These are phyloP conservation scores for Clinocottus analis DNA, from an alignment of 2,113 vertebrate genomes.

Conservation along the genomic window DNA sequence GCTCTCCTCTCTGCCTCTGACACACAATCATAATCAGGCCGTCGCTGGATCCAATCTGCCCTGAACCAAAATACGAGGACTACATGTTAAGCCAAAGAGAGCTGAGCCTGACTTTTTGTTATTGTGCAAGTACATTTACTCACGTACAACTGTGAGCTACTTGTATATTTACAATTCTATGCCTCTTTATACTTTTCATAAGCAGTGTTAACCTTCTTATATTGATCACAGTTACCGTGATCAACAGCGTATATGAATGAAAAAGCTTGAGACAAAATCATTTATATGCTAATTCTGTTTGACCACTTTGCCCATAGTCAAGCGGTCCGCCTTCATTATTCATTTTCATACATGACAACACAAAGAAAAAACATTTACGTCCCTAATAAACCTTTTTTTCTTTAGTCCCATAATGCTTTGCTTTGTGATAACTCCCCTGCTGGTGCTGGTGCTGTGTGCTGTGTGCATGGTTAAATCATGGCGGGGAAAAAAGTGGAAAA, in stretches of 20 bases:
- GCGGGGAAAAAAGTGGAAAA: too few relatives aligned
- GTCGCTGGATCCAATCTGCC: constrained; percentile 5
- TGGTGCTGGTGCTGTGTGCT: too few relatives aligned
- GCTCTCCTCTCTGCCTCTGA: constrained; percentile 14
- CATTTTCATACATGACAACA: background rate
- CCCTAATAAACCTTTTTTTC: background rate
- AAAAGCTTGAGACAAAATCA: background rate
- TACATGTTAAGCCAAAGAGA: background rate
- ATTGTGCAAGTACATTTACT: background rate
- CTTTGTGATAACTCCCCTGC: too few relatives aligned
- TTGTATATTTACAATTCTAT: background rate
- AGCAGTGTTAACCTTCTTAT: background rate
- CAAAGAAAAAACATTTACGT: background rate
- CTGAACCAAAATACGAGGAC: background rate
- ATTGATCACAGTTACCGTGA: background rate
- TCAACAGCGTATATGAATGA: background rate
- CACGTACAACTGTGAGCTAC: background rate
- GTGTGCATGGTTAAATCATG: too few relatives aligned
- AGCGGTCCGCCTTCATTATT: background rate
- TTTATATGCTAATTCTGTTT: background rate
- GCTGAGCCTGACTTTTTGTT: background rate
- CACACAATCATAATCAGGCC: constrained; percentile 23
- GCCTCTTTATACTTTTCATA: too few relatives aligned
- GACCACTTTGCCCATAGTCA: background rate
- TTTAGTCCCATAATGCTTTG: too few relatives aligned